These are phyloP conservation scores for Melanotaenia pygmaea DNA, from an alignment of 2,797 vertebrate species.

Conservation along the genomic window DNA sequence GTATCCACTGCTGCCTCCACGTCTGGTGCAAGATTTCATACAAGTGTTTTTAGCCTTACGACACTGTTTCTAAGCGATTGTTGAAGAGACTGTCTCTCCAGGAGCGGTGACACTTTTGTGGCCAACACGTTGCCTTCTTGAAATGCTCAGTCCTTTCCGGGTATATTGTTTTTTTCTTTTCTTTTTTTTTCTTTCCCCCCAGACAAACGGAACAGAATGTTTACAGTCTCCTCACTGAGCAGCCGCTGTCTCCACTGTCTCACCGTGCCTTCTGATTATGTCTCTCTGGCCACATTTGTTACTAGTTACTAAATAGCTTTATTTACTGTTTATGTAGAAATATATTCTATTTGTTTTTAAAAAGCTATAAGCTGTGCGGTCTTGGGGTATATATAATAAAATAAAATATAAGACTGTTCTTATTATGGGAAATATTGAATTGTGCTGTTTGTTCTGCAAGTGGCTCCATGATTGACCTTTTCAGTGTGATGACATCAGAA, in stretches of 20 bases:
- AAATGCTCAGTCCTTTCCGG: conserved; percentile 42
- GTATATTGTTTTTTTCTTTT: background rate
- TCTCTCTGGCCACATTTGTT: conserved; percentile 67
- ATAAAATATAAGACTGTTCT: conserved; percentile 34
- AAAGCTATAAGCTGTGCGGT: conserved; percentile 36
- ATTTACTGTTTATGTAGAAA: conserved; percentile 65
- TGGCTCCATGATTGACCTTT: conserved; percentile 24
- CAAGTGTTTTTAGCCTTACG: conserved; percentile 71
- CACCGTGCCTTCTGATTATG: conserved; percentile 79
- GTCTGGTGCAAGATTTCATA: conserved; percentile 82
- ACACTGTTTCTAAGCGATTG: conserved; percentile 44
- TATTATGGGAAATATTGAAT: conserved; percentile 14
- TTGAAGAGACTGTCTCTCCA: conserved; percentile 22
- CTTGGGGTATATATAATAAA: conserved; percentile 2
- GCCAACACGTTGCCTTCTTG: conserved; percentile 63
- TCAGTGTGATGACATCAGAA: conserved; percentile 35
- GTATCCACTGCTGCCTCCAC: conserved; percentile 82
- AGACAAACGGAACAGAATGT: conserved; percentile 62
- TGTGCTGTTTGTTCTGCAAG: conserved; percentile 7
- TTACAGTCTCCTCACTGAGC: conserved; percentile 73
- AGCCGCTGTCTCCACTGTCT: conserved; percentile 69
- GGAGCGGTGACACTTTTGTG: conserved; percentile 32
- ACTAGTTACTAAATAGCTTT: conserved; percentile 64
- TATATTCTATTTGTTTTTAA: conserved; percentile 72
- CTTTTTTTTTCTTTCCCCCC: background rate